Evolutionary conservation across 2,113 vertebrate genomes (phyloP).

Genomic region (Halichoerus grypus): DNA sequence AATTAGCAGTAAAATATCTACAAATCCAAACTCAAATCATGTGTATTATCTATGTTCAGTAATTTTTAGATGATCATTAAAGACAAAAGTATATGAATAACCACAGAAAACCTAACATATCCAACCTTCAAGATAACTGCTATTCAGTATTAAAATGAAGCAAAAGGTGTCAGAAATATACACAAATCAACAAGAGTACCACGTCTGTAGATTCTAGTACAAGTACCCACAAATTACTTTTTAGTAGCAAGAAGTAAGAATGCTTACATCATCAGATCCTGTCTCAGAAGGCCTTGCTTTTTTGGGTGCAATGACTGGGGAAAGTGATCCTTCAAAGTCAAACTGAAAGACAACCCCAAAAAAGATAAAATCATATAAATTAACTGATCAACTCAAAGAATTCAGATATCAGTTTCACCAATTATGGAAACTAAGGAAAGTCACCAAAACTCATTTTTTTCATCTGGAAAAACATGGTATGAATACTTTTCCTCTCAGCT

Average conservation of each 20-base stretch:
- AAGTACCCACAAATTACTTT: neutral
- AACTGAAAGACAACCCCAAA: slow-evolving; percentile 88
- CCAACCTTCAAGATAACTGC: neutral
- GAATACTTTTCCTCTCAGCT: neutral
- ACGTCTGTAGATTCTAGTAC: neutral
- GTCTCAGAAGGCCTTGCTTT: slow-evolving; percentile 97
- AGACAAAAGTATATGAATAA: neutral
- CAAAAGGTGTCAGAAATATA: neutral
- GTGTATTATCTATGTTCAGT: neutral
- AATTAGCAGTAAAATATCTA: neutral
- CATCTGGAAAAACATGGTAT: neutral
- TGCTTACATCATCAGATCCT: slow-evolving; percentile 96
- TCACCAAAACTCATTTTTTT: slow-evolving; percentile 34
- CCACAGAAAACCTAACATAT: slow-evolving; percentile 27
- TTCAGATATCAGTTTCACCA: neutral
- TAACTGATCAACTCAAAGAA: neutral
- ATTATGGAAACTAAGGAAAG: neutral
- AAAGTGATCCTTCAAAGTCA: slow-evolving; percentile 97
- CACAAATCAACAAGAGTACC: neutral
- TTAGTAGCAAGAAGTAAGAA: slow-evolving; percentile 41
- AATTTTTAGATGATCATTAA: slow-evolving; percentile 45
- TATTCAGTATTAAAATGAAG: neutral
- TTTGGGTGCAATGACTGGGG: slow-evolving; percentile 98
- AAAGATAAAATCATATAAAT: slow-evolving; percentile 50
- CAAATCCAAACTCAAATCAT: neutral